Base-by-base conservation (phyloP, 2,888 invertebrate species). In the Dicyrtoma fusca region DNA sequence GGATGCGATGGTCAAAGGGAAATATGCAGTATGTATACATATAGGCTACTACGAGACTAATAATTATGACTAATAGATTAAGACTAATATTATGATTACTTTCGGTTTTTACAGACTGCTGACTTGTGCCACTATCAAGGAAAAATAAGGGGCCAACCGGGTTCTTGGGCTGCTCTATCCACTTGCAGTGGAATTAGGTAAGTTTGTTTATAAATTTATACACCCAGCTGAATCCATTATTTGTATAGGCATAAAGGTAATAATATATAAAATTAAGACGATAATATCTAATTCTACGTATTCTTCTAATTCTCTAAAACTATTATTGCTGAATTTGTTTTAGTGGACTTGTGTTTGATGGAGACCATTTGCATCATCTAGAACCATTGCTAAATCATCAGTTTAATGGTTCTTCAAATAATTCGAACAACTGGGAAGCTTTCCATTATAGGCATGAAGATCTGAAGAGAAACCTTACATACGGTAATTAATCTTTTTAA, bases 161-260 rank as follows among this genome's bases (percentile, higher is more conserved):
- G 87, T 71, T 94, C 95, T 3, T 91, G 91, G 89, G 94, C 89
- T 69, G 94, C 94, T 0, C 82, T 95, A 64, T 94, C 95, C 64
- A 94, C 94, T 4, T 95, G 95, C 82, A 85, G 85, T 74, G 91
- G 91, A 61, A 79, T 85, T 74, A 84, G 84, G 85, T 84, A 81
- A 77, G 78, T 49, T 55, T 51, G n/a, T n/a, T 8, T 17, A 23
- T 34, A 3, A 34, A 34, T 34, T 34, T 34, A 34, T 34, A 34
- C 34, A 34, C n/a, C n/a, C n/a, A n/a, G n/a, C n/a, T n/a, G 34
- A 5, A 34, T 34, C 3, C 8, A 8, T 34, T 34, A 34, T 5
- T 34, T 34, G 8, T 34, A 34, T 34, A 34, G n/a, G n/a, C n/a
- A n/a, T n/a, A n/a, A n/a, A n/a, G n/a, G n/a, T n/a, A n/a, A n/a